These are phyloP conservation scores for Artibeus jamaicensis DNA, from an alignment of 2,797 vertebrate species.

Conservation along the genomic window DNA sequence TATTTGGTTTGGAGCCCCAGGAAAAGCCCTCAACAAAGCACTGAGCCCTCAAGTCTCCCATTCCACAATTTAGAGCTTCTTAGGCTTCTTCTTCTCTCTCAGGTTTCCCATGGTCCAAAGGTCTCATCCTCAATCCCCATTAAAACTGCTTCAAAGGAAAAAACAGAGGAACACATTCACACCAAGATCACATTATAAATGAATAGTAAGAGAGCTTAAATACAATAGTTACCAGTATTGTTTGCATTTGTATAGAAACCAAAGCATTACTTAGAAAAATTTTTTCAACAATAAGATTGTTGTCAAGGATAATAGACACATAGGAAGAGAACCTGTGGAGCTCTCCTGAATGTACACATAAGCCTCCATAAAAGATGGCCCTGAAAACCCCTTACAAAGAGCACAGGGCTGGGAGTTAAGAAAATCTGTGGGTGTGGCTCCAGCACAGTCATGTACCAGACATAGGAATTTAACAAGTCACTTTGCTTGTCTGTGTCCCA, in stretches of 20 bases:
- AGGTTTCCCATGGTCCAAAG: background rate
- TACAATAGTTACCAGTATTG: background rate
- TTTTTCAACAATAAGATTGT: background rate
- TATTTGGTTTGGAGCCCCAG: background rate
- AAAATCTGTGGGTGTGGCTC: background rate
- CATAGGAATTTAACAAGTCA: background rate
- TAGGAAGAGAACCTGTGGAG: background rate
- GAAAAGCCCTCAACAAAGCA: background rate
- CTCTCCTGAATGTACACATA: background rate
- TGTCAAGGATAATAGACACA: background rate
- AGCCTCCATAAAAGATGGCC: background rate
- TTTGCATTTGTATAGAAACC: slow-evolving; percentile 35
- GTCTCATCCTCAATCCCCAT: background rate
- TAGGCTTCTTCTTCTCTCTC: background rate
- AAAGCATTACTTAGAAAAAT: background rate
- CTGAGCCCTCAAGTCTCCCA: background rate
- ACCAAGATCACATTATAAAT: background rate
- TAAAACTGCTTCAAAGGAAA: slow-evolving; percentile 16
- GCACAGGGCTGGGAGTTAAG: background rate
- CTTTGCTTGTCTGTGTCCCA: background rate
- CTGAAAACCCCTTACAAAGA: background rate
- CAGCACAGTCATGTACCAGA: background rate
- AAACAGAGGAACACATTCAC: background rate
- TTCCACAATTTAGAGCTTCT: background rate
- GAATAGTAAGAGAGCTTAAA: background rate